Evolutionary conservation across 2,113 vertebrate genomes (phyloP).

Genomic region (Chloropsis cyanopogon): DNA sequence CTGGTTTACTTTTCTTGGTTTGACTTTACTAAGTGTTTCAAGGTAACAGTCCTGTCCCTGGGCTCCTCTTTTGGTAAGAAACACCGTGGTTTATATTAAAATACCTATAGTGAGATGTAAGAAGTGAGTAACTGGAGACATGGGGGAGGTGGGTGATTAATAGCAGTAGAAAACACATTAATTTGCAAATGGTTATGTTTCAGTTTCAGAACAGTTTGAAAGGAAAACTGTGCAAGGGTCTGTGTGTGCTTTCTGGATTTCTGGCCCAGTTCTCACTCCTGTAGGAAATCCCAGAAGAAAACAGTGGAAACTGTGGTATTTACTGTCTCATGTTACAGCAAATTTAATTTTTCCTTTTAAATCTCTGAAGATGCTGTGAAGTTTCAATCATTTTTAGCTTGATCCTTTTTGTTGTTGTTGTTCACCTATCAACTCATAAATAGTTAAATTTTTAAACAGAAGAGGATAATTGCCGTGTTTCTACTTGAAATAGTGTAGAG

Average conservation of each 20-base stretch:
- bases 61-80: neutral
- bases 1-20: neutral
- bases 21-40: neutral
- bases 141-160: slow-evolving; percentile 4
- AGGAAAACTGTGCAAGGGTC: neutral
- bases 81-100: neutral
- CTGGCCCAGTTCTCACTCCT: slow-evolving; percentile 24
- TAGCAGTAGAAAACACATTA: neutral
- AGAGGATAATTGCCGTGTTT: slow-evolving; percentile 25
- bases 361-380: neutral
- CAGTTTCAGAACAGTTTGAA: neutral
- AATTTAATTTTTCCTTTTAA: neutral
- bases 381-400: neutral
- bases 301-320: slow-evolving; percentile 22
- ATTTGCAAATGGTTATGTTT: neutral
- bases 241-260: slow-evolving; percentile 45
- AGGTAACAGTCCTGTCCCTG: neutral
- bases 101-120: neutral
- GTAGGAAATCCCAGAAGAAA: slow-evolving; percentile 20
- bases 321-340: neutral
- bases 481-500: slow-evolving; percentile 6
- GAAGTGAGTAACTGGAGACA: neutral
- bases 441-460: neutral
- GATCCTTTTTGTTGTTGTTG: neutral
- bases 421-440: neutral